phyloP scores from a whole-genome alignment of 2,888 invertebrate genomes.

The Prosapia bicincta region DNA sequence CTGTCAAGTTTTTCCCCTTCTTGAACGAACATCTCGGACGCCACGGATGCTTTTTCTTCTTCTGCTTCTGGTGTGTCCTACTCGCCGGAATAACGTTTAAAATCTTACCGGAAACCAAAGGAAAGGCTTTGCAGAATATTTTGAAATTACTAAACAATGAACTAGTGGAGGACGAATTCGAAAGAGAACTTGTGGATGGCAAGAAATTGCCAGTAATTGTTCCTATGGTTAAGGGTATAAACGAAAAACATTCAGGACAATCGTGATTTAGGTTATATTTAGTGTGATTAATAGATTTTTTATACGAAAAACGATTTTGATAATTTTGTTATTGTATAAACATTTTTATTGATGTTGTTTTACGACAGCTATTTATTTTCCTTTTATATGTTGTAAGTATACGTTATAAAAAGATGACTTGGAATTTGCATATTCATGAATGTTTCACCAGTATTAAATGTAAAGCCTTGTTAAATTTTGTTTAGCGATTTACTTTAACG shows the following conservation, averaged over 20 bases:
- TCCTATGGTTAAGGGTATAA: not conserved
- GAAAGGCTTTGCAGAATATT: constrained; percentile 47
- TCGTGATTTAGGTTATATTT: not conserved
- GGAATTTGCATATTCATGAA: too few relatives aligned
- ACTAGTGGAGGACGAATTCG: not conserved
- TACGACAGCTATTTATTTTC: too few relatives aligned
- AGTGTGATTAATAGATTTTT: too few relatives aligned
- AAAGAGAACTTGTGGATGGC: not conserved
- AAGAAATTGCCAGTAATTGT: not conserved
- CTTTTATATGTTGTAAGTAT: too few relatives aligned
- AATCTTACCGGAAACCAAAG: constrained; percentile 50
- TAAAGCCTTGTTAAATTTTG: too few relatives aligned
- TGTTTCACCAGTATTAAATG: too few relatives aligned
- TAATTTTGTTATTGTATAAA: too few relatives aligned
- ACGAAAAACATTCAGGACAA: not conserved
- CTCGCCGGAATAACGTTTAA: constrained; percentile 44
- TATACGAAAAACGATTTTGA: too few relatives aligned
- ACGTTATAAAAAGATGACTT: too few relatives aligned
- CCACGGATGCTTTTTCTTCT: constrained; percentile 47
- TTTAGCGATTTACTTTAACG: too few relatives aligned
- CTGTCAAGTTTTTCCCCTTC: constrained; percentile 47
- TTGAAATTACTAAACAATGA: constrained; percentile 41
- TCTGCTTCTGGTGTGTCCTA: constrained; percentile 44
- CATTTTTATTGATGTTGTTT: too few relatives aligned
- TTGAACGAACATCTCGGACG: constrained; percentile 45